phyloP scores from a whole-genome alignment of 2,113 vertebrate species.

The Cebidichthys violaceus region DNA sequence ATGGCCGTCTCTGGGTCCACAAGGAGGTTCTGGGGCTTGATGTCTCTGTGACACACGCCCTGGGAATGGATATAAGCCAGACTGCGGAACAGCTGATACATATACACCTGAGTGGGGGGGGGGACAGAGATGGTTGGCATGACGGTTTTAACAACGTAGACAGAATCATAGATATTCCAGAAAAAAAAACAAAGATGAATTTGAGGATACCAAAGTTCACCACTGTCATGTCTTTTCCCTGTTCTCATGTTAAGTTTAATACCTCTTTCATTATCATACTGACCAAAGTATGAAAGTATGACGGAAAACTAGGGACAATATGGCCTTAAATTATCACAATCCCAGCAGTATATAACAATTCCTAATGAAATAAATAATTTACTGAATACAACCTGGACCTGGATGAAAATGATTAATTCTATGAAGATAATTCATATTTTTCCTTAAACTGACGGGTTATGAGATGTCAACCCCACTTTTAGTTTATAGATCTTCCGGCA shows the following conservation, averaged over 20 bases:
- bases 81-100: conserved; percentile 97
- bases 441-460: background rate
- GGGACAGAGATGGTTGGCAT: background rate
- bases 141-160: conserved; percentile 11
- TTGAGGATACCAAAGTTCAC: background rate
- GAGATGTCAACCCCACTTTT: background rate
- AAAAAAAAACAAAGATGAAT: conserved; percentile 2
- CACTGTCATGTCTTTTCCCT: background rate
- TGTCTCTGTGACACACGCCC: conserved; percentile 94
- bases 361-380: background rate
- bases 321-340: background rate
- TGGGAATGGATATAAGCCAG: conserved; percentile 97
- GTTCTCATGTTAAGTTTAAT: background rate
- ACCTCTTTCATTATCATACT: background rate
- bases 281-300: background rate
- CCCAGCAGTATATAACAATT: background rate
- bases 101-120: conserved; percentile 87
- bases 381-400: background rate
- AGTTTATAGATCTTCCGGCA: no score
- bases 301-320: background rate
- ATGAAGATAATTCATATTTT: background rate
- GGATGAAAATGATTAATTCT: background rate
- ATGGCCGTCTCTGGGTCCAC: conserved; percentile 94
- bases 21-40: conserved; percentile 95
- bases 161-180: conserved; percentile 1